Evolutionary conservation across 1,140 invertebrate genomes (phyloP).

Genomic region (Lethocerus indicus): DNA sequence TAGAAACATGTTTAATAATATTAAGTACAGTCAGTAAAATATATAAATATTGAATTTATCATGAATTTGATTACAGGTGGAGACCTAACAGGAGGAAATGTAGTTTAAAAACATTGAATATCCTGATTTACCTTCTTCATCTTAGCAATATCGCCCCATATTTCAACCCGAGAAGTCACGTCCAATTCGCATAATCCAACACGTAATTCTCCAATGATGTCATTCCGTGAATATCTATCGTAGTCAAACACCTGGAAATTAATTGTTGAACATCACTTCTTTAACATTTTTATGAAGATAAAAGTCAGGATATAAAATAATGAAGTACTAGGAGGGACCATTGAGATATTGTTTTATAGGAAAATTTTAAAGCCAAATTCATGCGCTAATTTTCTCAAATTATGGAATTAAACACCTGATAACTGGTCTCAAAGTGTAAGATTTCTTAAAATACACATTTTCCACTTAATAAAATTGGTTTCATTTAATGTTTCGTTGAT

Average conservation of each 20-base stretch:
- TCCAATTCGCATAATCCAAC: conserved; percentile 50
- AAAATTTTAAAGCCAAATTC: no score
- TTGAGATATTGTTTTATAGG: no score
- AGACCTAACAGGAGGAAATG: background rate
- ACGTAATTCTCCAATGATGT: conserved; percentile 57
- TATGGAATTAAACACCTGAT: no score
- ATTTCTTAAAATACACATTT: no score
- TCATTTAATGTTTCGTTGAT: no score
- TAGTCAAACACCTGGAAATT: conserved; percentile 40
- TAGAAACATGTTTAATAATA: background rate
- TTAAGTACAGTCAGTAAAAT: background rate
- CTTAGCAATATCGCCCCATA: conserved; percentile 60
- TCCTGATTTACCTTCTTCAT: conserved; percentile 34
- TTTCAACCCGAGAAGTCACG: conserved; percentile 48
- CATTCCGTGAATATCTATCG: conserved; percentile 57
- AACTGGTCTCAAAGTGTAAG: no score
- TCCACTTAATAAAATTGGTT: no score
- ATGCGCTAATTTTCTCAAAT: no score
- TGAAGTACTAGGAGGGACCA: no score
- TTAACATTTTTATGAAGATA: no score
- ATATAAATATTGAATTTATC: background rate
- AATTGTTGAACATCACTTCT: no score
- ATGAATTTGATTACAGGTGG: background rate
- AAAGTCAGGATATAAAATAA: no score
- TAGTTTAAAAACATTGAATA: background rate